phyloP scores from a whole-genome alignment of 2,888 invertebrate species.

The Phanerotoma sp. region DNA sequence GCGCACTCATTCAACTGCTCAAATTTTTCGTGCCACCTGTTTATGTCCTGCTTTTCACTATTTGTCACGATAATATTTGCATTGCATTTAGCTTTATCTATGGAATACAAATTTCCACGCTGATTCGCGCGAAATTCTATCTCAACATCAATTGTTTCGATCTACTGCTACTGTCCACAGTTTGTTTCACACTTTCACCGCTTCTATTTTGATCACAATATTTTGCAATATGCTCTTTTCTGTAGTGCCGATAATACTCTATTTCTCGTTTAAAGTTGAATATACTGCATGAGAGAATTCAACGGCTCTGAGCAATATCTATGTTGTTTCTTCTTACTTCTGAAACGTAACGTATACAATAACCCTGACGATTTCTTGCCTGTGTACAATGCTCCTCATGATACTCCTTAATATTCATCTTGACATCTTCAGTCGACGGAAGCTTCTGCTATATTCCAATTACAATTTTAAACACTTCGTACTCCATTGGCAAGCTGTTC shows the following conservation, averaged over 20 bases:
- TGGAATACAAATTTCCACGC: constrained; percentile 21
- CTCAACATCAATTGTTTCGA: too few relatives aligned
- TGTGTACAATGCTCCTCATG: constrained; percentile 8
- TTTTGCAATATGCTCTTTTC: neutral
- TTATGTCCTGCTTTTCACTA: constrained; percentile 5
- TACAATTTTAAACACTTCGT: constrained; percentile 6
- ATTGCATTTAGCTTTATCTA: neutral
- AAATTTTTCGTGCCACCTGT: constrained; percentile 25
- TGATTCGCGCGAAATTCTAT: constrained; percentile 16
- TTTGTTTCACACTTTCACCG: neutral
- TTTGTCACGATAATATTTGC: constrained; percentile 15
- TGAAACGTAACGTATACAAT: constrained; percentile 3
- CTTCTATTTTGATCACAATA: constrained; percentile 6
- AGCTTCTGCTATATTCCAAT: constrained; percentile 14
- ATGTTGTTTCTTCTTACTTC: neutral
- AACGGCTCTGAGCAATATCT: constrained; percentile 9
- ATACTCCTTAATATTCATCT: constrained; percentile 14
- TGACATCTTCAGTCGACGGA: constrained; percentile 12
- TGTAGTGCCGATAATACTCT: constrained; percentile 8
- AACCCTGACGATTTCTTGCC: neutral
- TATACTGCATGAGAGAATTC: too few relatives aligned
- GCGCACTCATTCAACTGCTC: constrained; percentile 29
- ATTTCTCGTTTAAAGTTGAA: neutral
- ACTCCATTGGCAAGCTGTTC: constrained; percentile 12
- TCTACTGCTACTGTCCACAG: constrained; percentile 14